Conservation (phyloP, 2,797 vertebrate genomes). For the Coccyzus lansbergi region DNA sequence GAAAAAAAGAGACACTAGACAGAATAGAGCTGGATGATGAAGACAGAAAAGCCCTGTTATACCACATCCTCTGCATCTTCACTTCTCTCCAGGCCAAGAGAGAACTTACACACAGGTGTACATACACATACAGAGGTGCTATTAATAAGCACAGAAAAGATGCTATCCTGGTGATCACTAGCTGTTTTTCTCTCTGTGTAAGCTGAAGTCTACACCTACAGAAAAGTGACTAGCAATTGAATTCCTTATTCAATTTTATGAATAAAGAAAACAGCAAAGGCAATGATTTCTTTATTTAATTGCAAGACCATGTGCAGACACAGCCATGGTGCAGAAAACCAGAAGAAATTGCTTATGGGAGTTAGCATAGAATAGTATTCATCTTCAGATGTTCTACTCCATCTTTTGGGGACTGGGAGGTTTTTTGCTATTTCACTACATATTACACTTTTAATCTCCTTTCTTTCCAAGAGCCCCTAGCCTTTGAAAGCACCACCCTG, state of each 20-base stretch:
- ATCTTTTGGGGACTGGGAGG: not conserved
- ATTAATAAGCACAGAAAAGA: not conserved
- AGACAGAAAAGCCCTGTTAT: not conserved
- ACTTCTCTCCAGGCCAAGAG: too few relatives aligned
- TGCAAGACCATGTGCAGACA: not conserved
- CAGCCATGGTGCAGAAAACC: not conserved
- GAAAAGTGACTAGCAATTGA: rapidly evolving
- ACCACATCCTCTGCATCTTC: not conserved
- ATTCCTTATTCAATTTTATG: rapidly evolving
- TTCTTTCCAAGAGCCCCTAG: not conserved
- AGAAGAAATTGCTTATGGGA: not conserved
- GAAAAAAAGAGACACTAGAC: too few relatives aligned
- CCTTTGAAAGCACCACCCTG: not conserved
- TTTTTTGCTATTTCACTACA: not conserved
- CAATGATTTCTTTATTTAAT: not conserved
- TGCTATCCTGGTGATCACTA: rapidly evolving
- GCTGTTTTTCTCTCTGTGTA: not conserved
- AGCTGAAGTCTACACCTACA: not conserved
- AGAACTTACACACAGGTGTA: rapidly evolving
- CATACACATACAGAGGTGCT: rapidly evolving
- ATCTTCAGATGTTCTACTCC: not conserved
- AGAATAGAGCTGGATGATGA: not conserved
- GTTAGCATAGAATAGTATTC: rapidly evolving
- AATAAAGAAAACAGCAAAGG: not conserved
- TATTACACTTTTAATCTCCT: not conserved